phyloP scores from a whole-genome alignment of 2,113 vertebrate species.

The Rhagologus leucostigma region DNA sequence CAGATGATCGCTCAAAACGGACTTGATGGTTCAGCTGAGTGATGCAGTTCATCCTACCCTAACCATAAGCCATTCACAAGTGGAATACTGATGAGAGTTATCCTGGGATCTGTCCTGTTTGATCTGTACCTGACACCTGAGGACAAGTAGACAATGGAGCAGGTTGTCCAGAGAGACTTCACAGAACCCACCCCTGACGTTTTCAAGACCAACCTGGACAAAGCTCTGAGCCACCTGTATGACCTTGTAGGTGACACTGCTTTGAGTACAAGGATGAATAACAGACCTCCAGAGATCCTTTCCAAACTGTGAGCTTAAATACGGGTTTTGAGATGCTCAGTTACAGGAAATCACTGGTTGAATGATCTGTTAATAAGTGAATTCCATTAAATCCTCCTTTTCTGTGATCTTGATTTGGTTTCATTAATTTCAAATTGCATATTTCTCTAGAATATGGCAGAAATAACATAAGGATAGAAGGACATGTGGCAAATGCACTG shows the following conservation, averaged over 20 bases:
- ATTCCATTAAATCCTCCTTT: background rate
- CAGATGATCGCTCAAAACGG: accelerated
- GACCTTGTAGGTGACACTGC: background rate
- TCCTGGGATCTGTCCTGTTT: background rate
- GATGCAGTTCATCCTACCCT: background rate
- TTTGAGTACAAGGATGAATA: background rate
- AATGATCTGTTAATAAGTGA: background rate
- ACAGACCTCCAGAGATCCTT: background rate
- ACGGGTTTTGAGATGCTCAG: background rate
- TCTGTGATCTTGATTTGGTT: background rate
- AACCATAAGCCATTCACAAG: background rate
- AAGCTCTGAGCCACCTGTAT: background rate
- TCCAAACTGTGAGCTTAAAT: background rate
- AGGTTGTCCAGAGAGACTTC: background rate
- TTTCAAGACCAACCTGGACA: background rate
- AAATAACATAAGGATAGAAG: background rate
- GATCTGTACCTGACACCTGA: background rate
- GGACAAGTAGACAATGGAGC: background rate
- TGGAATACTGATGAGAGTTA: background rate
- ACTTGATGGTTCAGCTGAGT: background rate
- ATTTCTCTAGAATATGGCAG: background rate
- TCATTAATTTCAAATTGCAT: background rate
- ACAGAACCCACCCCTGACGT: background rate
- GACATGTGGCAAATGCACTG: background rate
- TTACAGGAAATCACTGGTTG: background rate